A percentile compares a stretch with the other conserved stretches of the same genome.
These are phyloP conservation scores for Dasyornis broadbenti DNA, from an alignment of 2,113 vertebrate genomes.

Conservation along the genomic window DNA sequence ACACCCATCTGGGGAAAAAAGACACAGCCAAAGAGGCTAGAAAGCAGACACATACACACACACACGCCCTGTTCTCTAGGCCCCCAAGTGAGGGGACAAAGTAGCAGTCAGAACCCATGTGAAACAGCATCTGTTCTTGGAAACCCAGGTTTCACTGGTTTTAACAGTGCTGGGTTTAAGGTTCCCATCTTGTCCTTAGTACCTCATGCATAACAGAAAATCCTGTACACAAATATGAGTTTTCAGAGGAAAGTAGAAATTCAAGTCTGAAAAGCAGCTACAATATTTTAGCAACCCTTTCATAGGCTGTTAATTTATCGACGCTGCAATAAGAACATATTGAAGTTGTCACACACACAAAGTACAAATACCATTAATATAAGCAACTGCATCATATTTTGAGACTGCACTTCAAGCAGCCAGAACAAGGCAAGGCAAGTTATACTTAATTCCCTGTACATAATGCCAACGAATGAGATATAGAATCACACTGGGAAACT, in stretches of 20 bases:
- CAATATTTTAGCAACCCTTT: not conserved
- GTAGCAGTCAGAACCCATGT: not conserved
- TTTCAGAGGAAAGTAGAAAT: not conserved
- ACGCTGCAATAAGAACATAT: not conserved
- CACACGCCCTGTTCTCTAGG: not conserved
- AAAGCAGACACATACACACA: not conserved
- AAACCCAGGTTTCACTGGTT: not conserved
- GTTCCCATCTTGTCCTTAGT: not conserved
- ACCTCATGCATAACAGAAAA: not conserved
- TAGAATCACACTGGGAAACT: not conserved
- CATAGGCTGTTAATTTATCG: not conserved
- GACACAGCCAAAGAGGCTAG: not conserved
- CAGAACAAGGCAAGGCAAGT: not conserved
- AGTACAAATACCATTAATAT: not conserved
- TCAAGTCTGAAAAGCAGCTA: not conserved
- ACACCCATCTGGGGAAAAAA: not conserved
- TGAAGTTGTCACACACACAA: not conserved
- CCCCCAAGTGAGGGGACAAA: not conserved
- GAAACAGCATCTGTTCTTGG: accelerated
- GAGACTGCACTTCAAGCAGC: not conserved
- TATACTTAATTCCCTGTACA: not conserved
- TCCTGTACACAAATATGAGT: not conserved
- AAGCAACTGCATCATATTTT: not conserved
- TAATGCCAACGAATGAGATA: not conserved
- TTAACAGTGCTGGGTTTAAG: not conserved